A percentile compares a stretch with the other conserved stretches of the same genome.
Evolutionary conservation across 2,113 vertebrate species (phyloP).

Genomic region (Pelobates fuscus): DNA sequence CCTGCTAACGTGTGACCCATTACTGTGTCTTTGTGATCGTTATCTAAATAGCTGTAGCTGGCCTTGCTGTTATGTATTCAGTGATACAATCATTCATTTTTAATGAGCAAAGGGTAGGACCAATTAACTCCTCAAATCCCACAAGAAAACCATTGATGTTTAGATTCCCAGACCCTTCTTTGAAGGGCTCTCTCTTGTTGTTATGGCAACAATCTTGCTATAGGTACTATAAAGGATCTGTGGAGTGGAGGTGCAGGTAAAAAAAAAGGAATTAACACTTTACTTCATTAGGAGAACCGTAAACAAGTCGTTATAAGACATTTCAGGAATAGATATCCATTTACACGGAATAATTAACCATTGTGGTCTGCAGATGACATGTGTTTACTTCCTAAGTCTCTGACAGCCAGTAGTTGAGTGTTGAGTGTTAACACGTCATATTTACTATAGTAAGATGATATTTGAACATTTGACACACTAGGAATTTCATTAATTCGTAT

Average conservation of each 20-base stretch:
- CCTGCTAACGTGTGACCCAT: not conserved
- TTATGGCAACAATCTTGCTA: slow-evolving; percentile 9
- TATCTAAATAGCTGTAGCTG: too few relatives aligned
- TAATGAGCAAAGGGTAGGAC: slow-evolving; percentile 26
- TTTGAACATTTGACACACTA: too few relatives aligned
- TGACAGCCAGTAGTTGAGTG: too few relatives aligned
- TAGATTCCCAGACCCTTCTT: slow-evolving; percentile 3
- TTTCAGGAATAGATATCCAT: not conserved
- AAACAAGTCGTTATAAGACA: slow-evolving; percentile 15
- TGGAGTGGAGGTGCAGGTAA: slow-evolving; percentile 1
- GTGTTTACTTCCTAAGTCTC: too few relatives aligned
- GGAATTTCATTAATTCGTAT: too few relatives aligned
- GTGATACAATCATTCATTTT: slow-evolving; percentile 19
- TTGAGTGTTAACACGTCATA: too few relatives aligned
- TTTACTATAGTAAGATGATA: too few relatives aligned
- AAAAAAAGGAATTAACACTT: slow-evolving; percentile 14
- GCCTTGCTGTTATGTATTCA: slow-evolving; percentile 3
- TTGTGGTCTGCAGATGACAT: too few relatives aligned
- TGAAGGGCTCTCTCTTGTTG: slow-evolving; percentile 15
- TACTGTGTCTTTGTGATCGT: too few relatives aligned
- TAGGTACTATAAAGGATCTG: slow-evolving; percentile 3
- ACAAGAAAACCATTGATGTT: slow-evolving; percentile 14
- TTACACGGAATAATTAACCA: too few relatives aligned
- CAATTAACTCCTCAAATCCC: slow-evolving; percentile 33
- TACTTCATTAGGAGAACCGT: slow-evolving; percentile 21